These are phyloP conservation scores for Pelobates fuscus DNA, from an alignment of 2,113 vertebrate species.

Conservation along the genomic window DNA sequence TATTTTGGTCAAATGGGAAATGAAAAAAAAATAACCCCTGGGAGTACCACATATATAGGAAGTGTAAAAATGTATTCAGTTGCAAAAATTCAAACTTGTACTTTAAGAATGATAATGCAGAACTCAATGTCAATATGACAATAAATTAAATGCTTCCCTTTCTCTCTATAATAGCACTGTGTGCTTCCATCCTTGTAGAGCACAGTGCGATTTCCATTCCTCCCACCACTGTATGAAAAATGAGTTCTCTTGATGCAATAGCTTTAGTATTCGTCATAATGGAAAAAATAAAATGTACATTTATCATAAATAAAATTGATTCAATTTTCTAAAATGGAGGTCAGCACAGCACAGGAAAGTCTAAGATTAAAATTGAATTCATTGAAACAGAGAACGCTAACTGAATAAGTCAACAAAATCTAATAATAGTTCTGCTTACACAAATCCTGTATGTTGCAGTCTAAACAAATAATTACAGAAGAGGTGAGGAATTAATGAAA, in stretches of 20 bases:
- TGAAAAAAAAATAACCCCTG: no score
- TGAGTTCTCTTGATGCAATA: slow-evolving; percentile 46
- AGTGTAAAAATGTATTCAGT: no score
- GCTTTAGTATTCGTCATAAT: slow-evolving; percentile 46
- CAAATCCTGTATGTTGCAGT: slow-evolving; percentile 21
- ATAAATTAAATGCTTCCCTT: slow-evolving; percentile 21
- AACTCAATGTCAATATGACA: slow-evolving; percentile 18
- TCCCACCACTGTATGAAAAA: slow-evolving; percentile 45
- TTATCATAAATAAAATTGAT: slow-evolving; percentile 51
- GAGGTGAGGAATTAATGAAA: not conserved
- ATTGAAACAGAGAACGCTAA: slow-evolving; percentile 45
- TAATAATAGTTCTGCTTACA: slow-evolving; percentile 34
- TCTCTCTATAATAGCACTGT: slow-evolving; percentile 8
- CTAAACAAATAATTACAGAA: slow-evolving; percentile 30
- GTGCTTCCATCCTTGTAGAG: not conserved
- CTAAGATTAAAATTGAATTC: slow-evolving; percentile 49
- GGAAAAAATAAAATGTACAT: slow-evolving; percentile 47
- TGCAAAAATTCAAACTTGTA: no score
- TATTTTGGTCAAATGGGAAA: no score
- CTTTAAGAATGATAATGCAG: not conserved
- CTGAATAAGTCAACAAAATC: slow-evolving; percentile 36
- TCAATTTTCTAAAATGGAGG: slow-evolving; percentile 48
- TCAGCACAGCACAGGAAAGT: slow-evolving; percentile 29
- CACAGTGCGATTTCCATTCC: slow-evolving; percentile 34
- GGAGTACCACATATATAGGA: no score